phyloP scores from a whole-genome alignment of 2,113 vertebrate genomes.

The Oreotrochilus melanogaster region DNA sequence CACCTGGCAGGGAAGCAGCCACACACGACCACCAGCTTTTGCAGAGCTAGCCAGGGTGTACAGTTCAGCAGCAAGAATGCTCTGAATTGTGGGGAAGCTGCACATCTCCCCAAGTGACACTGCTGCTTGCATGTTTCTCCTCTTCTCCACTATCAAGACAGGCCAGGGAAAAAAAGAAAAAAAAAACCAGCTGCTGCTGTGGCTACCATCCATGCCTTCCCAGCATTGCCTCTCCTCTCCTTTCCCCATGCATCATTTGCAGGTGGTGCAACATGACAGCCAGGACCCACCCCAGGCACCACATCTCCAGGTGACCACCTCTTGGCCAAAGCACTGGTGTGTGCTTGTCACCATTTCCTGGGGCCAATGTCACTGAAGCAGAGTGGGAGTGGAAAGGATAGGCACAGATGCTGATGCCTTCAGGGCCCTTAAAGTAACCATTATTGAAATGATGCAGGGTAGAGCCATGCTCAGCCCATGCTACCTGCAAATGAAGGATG shows the following conservation, averaged over 20 bases:
- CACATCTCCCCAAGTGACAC: rapidly evolving
- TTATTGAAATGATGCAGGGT: background rate
- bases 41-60: background rate
- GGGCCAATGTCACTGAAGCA: background rate
- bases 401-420: background rate
- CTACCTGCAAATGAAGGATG: background rate
- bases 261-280: background rate
- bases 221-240: rapidly evolving
- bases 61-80: rapidly evolving
- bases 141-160: background rate
- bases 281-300: background rate
- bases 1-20: background rate
- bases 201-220: background rate
- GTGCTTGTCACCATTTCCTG: background rate
- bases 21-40: background rate
- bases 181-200: background rate
- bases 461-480: background rate
- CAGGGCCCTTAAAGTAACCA: background rate
- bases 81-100: rapidly evolving
- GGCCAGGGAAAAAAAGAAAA: background rate
- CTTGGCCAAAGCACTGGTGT: rapidly evolving
- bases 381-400: background rate
- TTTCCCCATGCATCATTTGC: background rate
- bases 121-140: background rate
- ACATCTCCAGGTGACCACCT: background rate